Conservation (phyloP, 1,140 invertebrate genomes). For the Euwallacea similis region DNA sequence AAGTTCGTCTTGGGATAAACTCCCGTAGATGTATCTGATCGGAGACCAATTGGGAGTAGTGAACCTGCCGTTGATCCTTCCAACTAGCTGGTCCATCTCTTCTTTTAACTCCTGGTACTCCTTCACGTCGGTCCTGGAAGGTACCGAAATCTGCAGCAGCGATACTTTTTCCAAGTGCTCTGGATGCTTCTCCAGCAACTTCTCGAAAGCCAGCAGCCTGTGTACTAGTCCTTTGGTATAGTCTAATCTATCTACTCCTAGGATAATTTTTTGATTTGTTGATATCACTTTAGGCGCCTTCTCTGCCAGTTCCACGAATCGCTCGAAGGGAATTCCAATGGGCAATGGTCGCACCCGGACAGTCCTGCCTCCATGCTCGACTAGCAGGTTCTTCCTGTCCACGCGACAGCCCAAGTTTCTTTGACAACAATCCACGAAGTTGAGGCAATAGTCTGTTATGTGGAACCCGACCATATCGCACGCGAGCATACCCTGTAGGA, state of each 20-base stretch:
- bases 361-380: slow-evolving; percentile 83
- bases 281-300: slow-evolving; percentile 71
- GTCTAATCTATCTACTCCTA: slow-evolving; percentile 86
- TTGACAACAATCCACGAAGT: slow-evolving; percentile 91
- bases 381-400: slow-evolving; percentile 81
- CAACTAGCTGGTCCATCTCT: slow-evolving; percentile 87
- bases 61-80: slow-evolving; percentile 83
- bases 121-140: slow-evolving; percentile 85
- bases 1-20: slow-evolving; percentile 81
- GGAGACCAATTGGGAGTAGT: slow-evolving; percentile 90
- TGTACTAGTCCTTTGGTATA: slow-evolving; percentile 91
- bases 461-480: slow-evolving; percentile 93
- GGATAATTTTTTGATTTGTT: slow-evolving; percentile 76
- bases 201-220: slow-evolving; percentile 81
- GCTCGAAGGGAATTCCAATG: slow-evolving; percentile 85
- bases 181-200: slow-evolving; percentile 80
- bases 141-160: slow-evolving; percentile 83
- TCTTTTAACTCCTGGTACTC: slow-evolving; percentile 90
- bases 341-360: slow-evolving; percentile 81
- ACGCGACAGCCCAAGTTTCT: slow-evolving; percentile 83
- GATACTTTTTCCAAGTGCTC: slow-evolving; percentile 84
- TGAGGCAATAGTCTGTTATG: slow-evolving; percentile 87
- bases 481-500: slow-evolving; percentile 86
- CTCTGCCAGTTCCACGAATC: slow-evolving; percentile 80
- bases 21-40: slow-evolving; percentile 87